A percentile compares a stretch with the other conserved stretches of the same genome.
These are phyloP conservation scores for Parotia lawesii DNA, from an alignment of 2,113 vertebrate genomes.

Conservation along the genomic window DNA sequence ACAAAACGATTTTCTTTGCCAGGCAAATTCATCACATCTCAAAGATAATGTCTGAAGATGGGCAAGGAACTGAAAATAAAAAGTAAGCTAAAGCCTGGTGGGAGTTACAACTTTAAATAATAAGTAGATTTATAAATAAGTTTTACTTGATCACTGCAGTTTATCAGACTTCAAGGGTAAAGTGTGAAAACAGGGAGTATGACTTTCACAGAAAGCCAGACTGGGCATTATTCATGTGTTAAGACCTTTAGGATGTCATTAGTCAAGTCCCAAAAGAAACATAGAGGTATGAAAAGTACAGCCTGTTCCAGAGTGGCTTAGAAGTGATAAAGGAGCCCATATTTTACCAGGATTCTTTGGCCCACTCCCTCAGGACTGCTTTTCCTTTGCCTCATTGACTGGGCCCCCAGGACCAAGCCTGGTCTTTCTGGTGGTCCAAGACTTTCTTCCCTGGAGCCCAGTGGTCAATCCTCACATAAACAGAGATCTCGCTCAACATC, in stretches of 20 bases:
- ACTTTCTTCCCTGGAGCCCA: not conserved
- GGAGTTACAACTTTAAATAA: not conserved
- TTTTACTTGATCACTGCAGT: not conserved
- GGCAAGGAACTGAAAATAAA: not conserved
- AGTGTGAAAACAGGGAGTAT: not conserved
- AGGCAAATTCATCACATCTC: not conserved
- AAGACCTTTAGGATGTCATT: not conserved
- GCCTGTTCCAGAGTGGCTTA: not conserved
- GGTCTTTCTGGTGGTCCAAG: not conserved
- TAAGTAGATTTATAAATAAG: not conserved
- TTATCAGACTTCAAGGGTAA: not conserved
- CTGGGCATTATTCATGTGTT: not conserved
- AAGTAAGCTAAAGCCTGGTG: not conserved
- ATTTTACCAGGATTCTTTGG: not conserved
- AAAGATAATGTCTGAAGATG: not conserved
- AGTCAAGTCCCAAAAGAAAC: not conserved
- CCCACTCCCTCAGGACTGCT: not conserved
- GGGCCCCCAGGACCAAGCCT: not conserved
- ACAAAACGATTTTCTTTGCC: not conserved
- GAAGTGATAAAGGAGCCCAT: not conserved
- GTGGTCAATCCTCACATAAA: fast-evolving
- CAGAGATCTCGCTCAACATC: not conserved
- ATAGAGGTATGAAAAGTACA: not conserved
- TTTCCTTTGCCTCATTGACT: not conserved
- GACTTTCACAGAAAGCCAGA: not conserved